Base-by-base conservation (phyloP, 2,888 invertebrate species). In the Drosophila quasianomalipes region DNA sequence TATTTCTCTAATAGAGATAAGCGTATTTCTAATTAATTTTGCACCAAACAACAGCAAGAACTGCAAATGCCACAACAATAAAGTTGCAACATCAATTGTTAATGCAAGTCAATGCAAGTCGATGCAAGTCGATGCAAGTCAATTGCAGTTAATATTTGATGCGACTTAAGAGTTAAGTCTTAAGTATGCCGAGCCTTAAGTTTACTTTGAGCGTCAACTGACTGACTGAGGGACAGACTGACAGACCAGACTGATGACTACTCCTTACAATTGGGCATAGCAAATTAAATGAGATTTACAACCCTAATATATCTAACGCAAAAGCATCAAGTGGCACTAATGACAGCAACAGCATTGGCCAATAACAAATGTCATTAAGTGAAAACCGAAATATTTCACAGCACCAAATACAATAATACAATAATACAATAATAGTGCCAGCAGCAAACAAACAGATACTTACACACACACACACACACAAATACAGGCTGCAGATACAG, bases 261-360 rank as follows among this genome's bases (percentile, higher is more conserved):
- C 44, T 26, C 57, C 62, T 59, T 69, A 85, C 70, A 83, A 68
- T 85, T 62, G 71, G 58, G 68, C 76, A 77, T 82, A 30, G 71
- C 63, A 82, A 89, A 89, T 89, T 85, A 85, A 87, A 89, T 89
- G 70, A 81, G 81, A 85, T 87, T 74, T 74, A 78, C 65, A 81
- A 69, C n/a, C 31, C 30, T 64, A 63, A 64, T 62, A 30, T 65
- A 70, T 58, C 54, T 73, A 73, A 52, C 52, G 60, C 67, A 82
- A 63, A 81, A 81, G 72, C 76, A 47, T 65, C 67, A 81, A 81
- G 53, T 71, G 57, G 65, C 72, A 51, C 14, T 66, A 66, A 71
- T 70, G 65, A 64, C 67, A 62, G 61, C 64, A 63, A 28, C 49
- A 61, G n/a, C 62, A 52, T 55, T 51, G 69, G 12, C 59, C 54